phyloP scores from a whole-genome alignment of 2,888 invertebrate genomes.

The Platynereis dumerilii region DNA sequence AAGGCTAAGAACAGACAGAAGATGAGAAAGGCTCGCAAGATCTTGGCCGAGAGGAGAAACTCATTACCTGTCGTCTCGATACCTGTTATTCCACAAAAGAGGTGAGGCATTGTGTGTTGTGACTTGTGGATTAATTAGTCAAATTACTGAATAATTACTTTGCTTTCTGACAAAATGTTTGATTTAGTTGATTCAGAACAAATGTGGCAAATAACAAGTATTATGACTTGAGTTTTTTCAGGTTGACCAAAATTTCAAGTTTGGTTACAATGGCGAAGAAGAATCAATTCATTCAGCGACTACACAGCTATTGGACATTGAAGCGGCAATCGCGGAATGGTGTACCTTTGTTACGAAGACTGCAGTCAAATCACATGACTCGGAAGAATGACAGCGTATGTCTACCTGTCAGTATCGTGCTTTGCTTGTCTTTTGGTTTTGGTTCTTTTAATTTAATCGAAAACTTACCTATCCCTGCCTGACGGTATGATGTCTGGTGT shows the following conservation, averaged over 20 bases:
- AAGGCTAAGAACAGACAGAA: constrained; percentile 70
- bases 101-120: constrained; percentile 33
- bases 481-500: no score
- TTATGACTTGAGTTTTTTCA: no score
- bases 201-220: no score
- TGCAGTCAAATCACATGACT: constrained; percentile 70
- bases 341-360: constrained; percentile 85
- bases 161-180: no score
- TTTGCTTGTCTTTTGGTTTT: no score
- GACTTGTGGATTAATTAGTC: no score
- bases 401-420: background rate
- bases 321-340: constrained; percentile 95
- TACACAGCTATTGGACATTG: constrained; percentile 96
- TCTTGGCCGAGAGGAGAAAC: constrained; percentile 86
- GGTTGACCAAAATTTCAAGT: constrained; percentile 85
- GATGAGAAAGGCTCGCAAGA: constrained; percentile 86
- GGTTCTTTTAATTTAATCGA: no score
- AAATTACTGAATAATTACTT: no score
- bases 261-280: constrained; percentile 75
- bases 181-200: no score
- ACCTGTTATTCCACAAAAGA: constrained; percentile 77
- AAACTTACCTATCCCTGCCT: no score
- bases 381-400: constrained; percentile 47
- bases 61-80: constrained; percentile 90
- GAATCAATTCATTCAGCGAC: constrained; percentile 83